Evolutionary conservation across 2,797 vertebrate genomes (phyloP), one percentile per base, ranked within the genome.

Genomic region (Poecilia wingei): DNA sequence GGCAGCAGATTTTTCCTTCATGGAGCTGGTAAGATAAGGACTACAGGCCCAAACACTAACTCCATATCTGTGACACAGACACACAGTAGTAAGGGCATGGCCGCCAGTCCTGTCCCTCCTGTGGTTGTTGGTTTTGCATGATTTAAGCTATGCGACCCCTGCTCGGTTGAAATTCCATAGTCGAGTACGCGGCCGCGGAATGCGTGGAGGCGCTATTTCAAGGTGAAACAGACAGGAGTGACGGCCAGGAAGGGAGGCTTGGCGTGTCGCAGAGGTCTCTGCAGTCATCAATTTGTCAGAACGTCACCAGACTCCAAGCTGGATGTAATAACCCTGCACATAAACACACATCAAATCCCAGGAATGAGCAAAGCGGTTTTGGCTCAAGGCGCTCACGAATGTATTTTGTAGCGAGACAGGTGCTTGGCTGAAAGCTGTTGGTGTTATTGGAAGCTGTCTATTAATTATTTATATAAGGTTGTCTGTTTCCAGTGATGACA

Each of bases 231-330:
- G 82, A 73, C 5, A 72, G 78, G 69, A 69, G 4, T 72, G 83
- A 83, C 59, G 25, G 64, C 41, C 49, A 71, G 77, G 53, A 79
- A n/a, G 22, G 31, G 69, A 88, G 76, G 83, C 68, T 85, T 74
- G 72, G 87, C 85, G 88, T 92, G 88, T 89, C 79, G 22, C 75
- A 76, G 77, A 87, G 86, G 87, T 85, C 89, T 86, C 53, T 47
- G 22, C 47, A 36, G 84, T 75, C 86, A 88, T 93, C 88, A 89
- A 83, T 93, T 87, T 89, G 87, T 91, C 88, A 86, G 77, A 84
- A 73, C 82, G 84, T 90, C 76, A 85, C 78, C 77, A 70, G 78
- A 84, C 81, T 31, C 25, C 64, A 69, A 84, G 87, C 84, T 68
- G 77, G 78, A 75, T 87, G 84, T 84, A 85, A 81, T n/a, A 79